Percentiles rank a stretch among this genome's conserved stretches.
These are phyloP conservation scores for Andrena haemorrhoa DNA, from an alignment of 2,888 invertebrate genomes.

Conservation along the genomic window DNA sequence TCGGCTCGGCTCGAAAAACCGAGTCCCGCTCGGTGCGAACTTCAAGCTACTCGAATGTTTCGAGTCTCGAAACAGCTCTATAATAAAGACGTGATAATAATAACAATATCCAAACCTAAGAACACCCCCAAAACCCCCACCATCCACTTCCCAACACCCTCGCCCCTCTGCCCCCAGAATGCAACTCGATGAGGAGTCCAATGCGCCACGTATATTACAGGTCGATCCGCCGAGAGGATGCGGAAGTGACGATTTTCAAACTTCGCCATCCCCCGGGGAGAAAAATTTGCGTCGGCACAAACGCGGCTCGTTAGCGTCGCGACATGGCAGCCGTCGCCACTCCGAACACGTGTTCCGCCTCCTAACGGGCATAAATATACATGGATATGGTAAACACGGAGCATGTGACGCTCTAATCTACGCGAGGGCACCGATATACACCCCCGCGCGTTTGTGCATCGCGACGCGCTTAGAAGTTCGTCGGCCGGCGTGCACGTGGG, in stretches of 20 bases:
- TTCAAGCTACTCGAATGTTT: too few relatives aligned
- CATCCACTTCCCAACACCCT: too few relatives aligned
- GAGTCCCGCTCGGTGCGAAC: too few relatives aligned
- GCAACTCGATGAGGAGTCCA: too few relatives aligned
- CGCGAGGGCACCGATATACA: constrained; percentile 17
- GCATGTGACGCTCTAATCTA: constrained; percentile 70
- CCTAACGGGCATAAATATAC: constrained; percentile 70
- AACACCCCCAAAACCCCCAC: too few relatives aligned
- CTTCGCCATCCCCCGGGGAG: constrained; percentile 18
- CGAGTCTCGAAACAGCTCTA: too few relatives aligned
- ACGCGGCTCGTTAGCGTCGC: constrained; percentile 64
- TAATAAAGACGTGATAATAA: too few relatives aligned
- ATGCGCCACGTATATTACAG: too few relatives aligned
- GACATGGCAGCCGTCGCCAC: constrained; percentile 36
- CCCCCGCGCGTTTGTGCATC: constrained; percentile 8
- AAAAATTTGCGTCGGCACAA: constrained; percentile 64
- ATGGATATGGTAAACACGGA: constrained; percentile 72
- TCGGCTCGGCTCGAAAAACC: too few relatives aligned
- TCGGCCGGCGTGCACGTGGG: neutral
- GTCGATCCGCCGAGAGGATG: neutral
- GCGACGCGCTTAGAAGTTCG: constrained; percentile 23
- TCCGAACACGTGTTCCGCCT: constrained; percentile 64
- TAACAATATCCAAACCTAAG: too few relatives aligned
- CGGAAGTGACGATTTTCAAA: constrained; percentile 7
- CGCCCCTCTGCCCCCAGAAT: too few relatives aligned